Base-by-base conservation (phyloP, 35 echinoderm and acorn worm genomes). In the Ophiothrix spiculata region DNA sequence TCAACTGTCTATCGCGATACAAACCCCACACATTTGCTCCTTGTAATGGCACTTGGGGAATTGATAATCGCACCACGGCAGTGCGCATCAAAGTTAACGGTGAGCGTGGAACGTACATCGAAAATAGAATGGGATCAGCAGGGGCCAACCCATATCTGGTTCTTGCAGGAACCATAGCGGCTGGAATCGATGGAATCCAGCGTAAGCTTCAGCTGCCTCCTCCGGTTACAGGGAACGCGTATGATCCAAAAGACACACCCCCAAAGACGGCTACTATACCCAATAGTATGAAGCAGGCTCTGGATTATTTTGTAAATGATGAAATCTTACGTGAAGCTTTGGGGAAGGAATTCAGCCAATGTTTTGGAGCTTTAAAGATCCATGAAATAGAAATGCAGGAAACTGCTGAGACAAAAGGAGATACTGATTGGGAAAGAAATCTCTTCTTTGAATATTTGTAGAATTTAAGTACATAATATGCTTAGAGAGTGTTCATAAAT, bases 101-200 rank as follows among this genome's bases (percentile, higher is more conserved):
- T 37, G 93, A 96, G 1, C 13, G 35, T 8, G 94, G 89, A 33
- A 87, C 87, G 21, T 93, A 93, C 76, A 77, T 97, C 45, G 94
- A 97, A 85, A 93, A 97, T 35, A 74, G 94, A 23, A 36, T 97
- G 77, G 94, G 94, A 33, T 87, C 89, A 15, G 88, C 87, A 37
- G 91, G 64, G 14, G 84, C 81, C n/a, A 93, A 97, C 37, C 94
- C 94, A 41, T 97, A 97, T 64, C 76, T 97, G 32, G 76, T 40
- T 25, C 39, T 97, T 37, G 94, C 90, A 15, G 94, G 87, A 14
- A 93, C 91, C 12, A 41, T 97, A 13, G 94, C 94, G 36, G 94
- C 94, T 33, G 94, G 94, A 2, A 87, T 97, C 12, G 94, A 97
- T 29, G 92, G 92, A 31, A 94, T 94, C 56, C 31, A 82, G 21